Base-by-base conservation (phyloP, 1,140 invertebrate species). In the Atta texana region DNA sequence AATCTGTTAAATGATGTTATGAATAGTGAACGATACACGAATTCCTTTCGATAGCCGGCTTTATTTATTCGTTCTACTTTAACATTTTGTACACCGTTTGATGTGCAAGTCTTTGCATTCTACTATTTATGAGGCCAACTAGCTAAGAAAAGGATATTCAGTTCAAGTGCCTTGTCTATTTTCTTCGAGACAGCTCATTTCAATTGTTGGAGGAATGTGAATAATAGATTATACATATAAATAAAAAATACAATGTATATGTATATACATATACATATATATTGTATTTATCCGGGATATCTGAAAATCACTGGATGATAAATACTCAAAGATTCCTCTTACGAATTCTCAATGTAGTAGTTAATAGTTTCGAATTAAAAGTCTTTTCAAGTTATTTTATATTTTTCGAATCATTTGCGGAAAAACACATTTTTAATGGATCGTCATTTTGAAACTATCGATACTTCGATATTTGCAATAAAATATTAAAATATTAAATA, bases 141-240 rank as follows among this genome's bases (percentile, higher is more conserved):
- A 94, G 93, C 93, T 94, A 92, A 95, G 91, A 94, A 93, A 92
- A 93, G 93, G 88, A 91, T 94, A 93, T 94, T 95, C 91, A 93
- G 93, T 95, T 94, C 92, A 95, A 95, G 94, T 95, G 94, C 94
- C 94, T 94, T 94, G 94, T 95, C 94, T 94, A 95, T 94, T 94
- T 95, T 94, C 94, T 95, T 94, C 93, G 82, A 92, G 93, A 94
- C 92, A 94, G 94, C 94, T 95, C 93, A 95, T 95, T 94, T 95
- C 92, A 94, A 94, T 94, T 94, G 94, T 94, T 95, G 93, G 93
- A 94, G 93, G 94, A 94, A 94, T 95, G 93, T 94, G 94, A 94
- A 95, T 95, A 94, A 90, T 93, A 94, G 92, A 92, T 89, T 55
- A 91, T 91, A 87, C 71, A 90, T 91, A 89, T 86, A 66, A 76